A percentile compares a stretch with the other conserved stretches of the same genome.
Evolutionary conservation across 2,113 vertebrate species (phyloP).

Genomic region (Athene cunicularia): DNA sequence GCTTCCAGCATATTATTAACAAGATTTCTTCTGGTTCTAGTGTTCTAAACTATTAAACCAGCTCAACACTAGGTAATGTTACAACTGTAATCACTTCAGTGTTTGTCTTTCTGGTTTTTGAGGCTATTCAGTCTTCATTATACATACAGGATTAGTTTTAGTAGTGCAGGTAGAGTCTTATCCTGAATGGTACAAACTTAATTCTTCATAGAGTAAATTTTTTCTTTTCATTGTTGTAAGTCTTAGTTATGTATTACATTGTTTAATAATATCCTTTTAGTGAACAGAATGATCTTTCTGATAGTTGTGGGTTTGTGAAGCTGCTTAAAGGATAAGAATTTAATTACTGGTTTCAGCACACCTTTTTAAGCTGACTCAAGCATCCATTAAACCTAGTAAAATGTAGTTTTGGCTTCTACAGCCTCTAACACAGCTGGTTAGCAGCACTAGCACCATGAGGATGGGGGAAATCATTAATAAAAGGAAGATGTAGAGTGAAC

Average conservation of each 20-base stretch:
- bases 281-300: not conserved
- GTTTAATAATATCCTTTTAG: not conserved
- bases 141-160: not conserved
- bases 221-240: not conserved
- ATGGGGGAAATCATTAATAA: not conserved
- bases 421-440: not conserved
- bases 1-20: not conserved
- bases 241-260: not conserved
- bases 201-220: not conserved
- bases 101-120: not conserved
- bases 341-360: not conserved
- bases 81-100: not conserved
- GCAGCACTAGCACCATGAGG: not conserved
- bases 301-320: not conserved
- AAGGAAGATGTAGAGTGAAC: not conserved
- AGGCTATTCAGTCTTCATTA: not conserved
- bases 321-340: not conserved
- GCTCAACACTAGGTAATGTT: not conserved
- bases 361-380: not conserved
- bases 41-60: constrained; percentile 2
- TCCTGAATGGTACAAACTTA: not conserved
- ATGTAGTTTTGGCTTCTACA: not conserved
- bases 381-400: not conserved
- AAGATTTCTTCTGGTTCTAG: not conserved
- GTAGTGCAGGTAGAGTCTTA: not conserved